Conservation (phyloP, 2,888 invertebrate species). For the Drosophila falleni region DNA sequence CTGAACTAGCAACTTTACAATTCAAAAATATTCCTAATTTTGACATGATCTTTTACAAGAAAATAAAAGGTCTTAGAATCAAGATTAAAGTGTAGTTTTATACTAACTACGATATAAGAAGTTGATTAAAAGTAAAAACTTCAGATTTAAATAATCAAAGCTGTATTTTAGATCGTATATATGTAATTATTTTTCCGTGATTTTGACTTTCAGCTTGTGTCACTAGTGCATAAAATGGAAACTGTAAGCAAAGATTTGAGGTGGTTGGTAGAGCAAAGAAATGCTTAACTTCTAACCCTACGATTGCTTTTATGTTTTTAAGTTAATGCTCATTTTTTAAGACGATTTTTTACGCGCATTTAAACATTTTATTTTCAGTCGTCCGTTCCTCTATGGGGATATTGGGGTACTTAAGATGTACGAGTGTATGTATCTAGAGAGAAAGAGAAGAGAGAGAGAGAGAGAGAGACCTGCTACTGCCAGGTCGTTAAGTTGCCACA, state of each 20-base stretch:
- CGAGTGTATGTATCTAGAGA: neutral
- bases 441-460: neutral
- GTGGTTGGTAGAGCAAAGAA: conserved; percentile 33
- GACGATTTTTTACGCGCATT: conserved; percentile 67
- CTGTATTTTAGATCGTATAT: too few species aligned
- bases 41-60: too few species aligned
- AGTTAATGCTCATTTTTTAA: conserved; percentile 73
- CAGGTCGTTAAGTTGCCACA: conserved; percentile 62
- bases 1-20: too few species aligned
- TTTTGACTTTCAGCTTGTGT: conserved; percentile 33
- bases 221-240: conserved; percentile 11
- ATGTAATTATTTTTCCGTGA: neutral
- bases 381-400: conserved; percentile 3
- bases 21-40: too few species aligned
- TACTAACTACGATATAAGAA: too few species aligned
- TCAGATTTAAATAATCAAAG: too few species aligned
- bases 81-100: too few species aligned
- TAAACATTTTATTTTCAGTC: conserved; percentile 58
- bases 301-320: conserved; percentile 58
- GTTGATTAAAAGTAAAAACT: too few species aligned
- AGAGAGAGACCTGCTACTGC: conserved; percentile 64
- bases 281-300: conserved; percentile 27
- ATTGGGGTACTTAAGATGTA: conserved; percentile 18
- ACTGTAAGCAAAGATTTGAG: conserved; percentile 6
- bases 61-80: too few species aligned